Percentiles rank a stretch among this genome's conserved stretches.
phyloP scores from a whole-genome alignment of 2,888 invertebrate species.

The Pristionchus mayeri region DNA sequence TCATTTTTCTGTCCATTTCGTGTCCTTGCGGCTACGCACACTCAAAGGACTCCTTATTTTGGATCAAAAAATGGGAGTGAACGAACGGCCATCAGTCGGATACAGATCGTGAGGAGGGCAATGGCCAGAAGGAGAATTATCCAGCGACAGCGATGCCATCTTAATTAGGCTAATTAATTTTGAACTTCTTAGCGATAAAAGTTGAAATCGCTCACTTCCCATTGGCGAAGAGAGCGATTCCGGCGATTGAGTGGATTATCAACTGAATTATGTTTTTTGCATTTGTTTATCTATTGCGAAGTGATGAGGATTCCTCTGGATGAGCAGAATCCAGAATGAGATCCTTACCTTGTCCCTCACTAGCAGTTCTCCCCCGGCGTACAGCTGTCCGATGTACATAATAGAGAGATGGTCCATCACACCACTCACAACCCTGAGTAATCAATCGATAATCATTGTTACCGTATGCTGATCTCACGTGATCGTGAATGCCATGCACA shows the following conservation, averaged over 20 bases:
- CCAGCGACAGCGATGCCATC: slow-evolving; percentile 33
- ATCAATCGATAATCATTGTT: neutral
- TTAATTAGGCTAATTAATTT: neutral
- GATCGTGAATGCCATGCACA: neutral
- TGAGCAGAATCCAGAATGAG: neutral
- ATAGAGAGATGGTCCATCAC: neutral
- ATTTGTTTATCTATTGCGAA: too few relatives aligned
- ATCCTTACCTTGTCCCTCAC: neutral
- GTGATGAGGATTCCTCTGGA: neutral
- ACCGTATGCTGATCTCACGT: neutral
- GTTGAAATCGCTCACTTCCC: neutral
- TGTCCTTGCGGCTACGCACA: too few relatives aligned
- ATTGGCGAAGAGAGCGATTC: neutral
- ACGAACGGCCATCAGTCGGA: neutral
- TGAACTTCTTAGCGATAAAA: neutral
- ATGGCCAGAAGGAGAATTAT: slow-evolving; percentile 10
- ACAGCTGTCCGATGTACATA: neutral
- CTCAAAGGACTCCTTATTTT: too few relatives aligned
- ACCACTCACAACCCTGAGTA: neutral
- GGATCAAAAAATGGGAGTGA: too few relatives aligned
- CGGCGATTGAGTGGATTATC: neutral
- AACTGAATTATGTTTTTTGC: too few relatives aligned
- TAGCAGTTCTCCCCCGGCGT: slow-evolving; percentile 1
- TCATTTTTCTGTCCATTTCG: too few relatives aligned
- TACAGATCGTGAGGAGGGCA: neutral